phyloP scores from a whole-genome alignment of 2,113 vertebrate species.

The Hypomesus transpacificus region DNA sequence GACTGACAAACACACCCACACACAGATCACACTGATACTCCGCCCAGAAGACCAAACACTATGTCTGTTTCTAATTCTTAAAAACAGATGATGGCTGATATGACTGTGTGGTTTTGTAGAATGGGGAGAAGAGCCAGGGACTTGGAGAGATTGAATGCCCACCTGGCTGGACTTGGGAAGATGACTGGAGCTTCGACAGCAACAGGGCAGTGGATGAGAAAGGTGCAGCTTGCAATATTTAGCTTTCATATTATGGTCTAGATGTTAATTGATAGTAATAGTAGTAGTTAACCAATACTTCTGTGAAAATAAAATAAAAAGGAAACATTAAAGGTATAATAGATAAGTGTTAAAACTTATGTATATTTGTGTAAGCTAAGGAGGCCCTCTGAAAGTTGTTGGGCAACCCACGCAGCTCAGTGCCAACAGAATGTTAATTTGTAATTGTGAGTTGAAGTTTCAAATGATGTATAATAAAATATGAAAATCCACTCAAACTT shows the following conservation, averaged over 20 bases:
- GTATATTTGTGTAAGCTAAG: too few relatives aligned
- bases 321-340: too few relatives aligned
- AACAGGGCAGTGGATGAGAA: constrained; percentile 94
- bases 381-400: too few relatives aligned
- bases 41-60: too few relatives aligned
- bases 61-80: too few relatives aligned
- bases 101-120: constrained; percentile 67
- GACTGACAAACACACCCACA: background rate
- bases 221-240: constrained; percentile 64
- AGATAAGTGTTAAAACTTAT: too few relatives aligned
- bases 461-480: too few relatives aligned
- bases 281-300: too few relatives aligned
- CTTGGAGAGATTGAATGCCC: constrained; percentile 82
- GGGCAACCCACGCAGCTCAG: too few relatives aligned
- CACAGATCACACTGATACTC: background rate
- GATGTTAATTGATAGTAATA: background rate
- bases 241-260: background rate
- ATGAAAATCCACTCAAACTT: too few relatives aligned
- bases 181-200: constrained; percentile 87
- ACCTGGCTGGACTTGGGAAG: constrained; percentile 89
- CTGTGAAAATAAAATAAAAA: too few relatives aligned
- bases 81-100: background rate
- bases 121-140: constrained; percentile 84
- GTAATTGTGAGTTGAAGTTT: background rate
- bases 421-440: background rate